phyloP scores from a whole-genome alignment of 1,140 invertebrate species.

The Phenacoccus solenopsis region DNA sequence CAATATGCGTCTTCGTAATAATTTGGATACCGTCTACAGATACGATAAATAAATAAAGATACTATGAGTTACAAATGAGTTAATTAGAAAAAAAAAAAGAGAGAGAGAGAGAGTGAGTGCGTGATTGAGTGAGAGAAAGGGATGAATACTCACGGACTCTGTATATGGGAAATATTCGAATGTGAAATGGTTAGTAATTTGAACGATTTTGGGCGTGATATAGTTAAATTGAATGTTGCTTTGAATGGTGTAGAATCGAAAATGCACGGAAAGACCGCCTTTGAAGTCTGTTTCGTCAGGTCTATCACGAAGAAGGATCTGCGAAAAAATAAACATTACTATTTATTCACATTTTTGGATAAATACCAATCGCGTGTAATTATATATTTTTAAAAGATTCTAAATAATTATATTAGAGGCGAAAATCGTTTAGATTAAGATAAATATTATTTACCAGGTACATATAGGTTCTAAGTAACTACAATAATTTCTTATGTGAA shows the following conservation, averaged over 20 bases:
- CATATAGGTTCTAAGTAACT: too few relatives aligned
- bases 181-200: neutral
- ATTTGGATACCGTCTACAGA: neutral
- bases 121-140: too few relatives aligned
- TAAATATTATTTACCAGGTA: too few relatives aligned
- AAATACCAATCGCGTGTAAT: too few relatives aligned
- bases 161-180: neutral
- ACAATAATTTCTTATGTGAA: too few relatives aligned
- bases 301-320: neutral
- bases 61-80: too few relatives aligned
- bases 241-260: neutral
- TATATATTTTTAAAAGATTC: too few relatives aligned
- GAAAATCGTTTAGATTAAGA: too few relatives aligned
- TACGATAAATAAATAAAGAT: neutral
- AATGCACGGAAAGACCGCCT: neutral
- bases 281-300: neutral
- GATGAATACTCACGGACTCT: neutral
- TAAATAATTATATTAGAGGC: too few relatives aligned
- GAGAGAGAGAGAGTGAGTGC: too few relatives aligned
- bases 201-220: neutral
- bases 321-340: neutral
- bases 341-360: too few relatives aligned
- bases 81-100: too few relatives aligned
- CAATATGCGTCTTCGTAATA: neutral
- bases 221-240: neutral